Percentiles rank a stretch among this genome's conserved stretches.
Evolutionary conservation across 2,888 invertebrate species (phyloP).

Genomic region (Cryptocephalus primarius): DNA sequence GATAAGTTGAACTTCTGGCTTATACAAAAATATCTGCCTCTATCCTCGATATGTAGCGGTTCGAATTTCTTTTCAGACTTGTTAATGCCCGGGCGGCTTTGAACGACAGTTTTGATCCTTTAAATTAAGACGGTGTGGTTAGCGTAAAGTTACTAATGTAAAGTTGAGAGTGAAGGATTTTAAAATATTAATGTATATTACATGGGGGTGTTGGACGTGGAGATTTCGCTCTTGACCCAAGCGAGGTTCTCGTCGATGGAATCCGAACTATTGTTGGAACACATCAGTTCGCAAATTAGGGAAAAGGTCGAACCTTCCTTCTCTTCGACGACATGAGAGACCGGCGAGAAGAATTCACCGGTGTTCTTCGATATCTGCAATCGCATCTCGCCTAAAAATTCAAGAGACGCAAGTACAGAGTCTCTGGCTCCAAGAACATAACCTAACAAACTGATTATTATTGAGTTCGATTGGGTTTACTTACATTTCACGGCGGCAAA

Average conservation of each 20-base stretch:
- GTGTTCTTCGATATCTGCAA: slow-evolving; percentile 29
- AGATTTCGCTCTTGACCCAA: slow-evolving; percentile 22
- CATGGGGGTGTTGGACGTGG: neutral
- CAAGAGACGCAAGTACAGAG: slow-evolving; percentile 4
- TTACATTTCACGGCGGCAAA: slow-evolving; percentile 16
- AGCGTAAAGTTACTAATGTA: neutral
- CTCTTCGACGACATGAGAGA: slow-evolving; percentile 25
- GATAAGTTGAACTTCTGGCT: slow-evolving; percentile 29
- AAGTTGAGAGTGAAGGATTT: neutral
- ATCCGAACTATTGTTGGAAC: slow-evolving; percentile 19
- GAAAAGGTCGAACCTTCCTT: slow-evolving; percentile 29
- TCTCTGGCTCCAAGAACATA: slow-evolving; percentile 1
- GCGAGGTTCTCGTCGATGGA: slow-evolving; percentile 28
- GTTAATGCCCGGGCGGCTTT: slow-evolving; percentile 18
- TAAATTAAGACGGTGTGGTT: slow-evolving; percentile 5
- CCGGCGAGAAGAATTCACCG: slow-evolving; percentile 26
- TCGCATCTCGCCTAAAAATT: slow-evolving; percentile 23
- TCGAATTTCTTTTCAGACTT: slow-evolving; percentile 27
- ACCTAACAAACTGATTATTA: neutral
- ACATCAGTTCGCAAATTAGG: slow-evolving; percentile 29
- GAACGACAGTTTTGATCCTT: slow-evolving; percentile 8
- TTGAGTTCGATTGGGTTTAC: slow-evolving; percentile 4
- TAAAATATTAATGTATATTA: neutral
- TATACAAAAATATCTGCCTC: slow-evolving; percentile 30
- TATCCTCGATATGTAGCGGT: slow-evolving; percentile 26